Evolutionary conservation across 2,888 invertebrate species (phyloP).

Genomic region (Actias luna): DNA sequence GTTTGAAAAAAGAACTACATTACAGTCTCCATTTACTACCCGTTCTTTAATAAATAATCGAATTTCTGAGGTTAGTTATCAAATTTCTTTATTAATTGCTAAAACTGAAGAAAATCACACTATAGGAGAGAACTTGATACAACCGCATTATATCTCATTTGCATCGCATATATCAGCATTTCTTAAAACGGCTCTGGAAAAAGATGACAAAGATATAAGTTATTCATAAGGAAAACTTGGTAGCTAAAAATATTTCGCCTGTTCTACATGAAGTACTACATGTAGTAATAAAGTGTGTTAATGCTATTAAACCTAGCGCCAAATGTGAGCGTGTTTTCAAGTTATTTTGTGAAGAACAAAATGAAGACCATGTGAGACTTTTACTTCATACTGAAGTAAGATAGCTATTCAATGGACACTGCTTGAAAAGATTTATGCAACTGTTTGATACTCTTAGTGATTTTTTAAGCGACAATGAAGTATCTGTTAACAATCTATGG

Average conservation of each 20-base stretch:
- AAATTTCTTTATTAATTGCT: constrained; percentile 18
- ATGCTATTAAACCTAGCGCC: background rate
- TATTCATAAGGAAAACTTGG: too few relatives aligned
- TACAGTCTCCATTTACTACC: background rate
- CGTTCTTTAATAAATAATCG: constrained; percentile 7
- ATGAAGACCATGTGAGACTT: too few relatives aligned
- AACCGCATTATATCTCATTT: too few relatives aligned
- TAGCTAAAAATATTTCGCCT: too few relatives aligned
- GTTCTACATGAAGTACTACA: too few relatives aligned
- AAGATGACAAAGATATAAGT: constrained; percentile 19
- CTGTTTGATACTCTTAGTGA: background rate
- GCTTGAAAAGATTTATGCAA: background rate
- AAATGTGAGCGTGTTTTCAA: background rate
- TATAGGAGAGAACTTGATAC: constrained; percentile 20
- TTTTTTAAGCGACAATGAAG: background rate
- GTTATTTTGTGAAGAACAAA: background rate
- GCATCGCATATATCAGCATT: constrained; percentile 19
- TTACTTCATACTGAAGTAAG: background rate
- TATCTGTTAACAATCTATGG: too few relatives aligned
- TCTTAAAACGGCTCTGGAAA: constrained; percentile 21
- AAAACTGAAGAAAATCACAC: constrained; percentile 21
- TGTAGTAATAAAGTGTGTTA: too few relatives aligned
- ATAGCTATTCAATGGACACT: background rate
- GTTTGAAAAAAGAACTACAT: background rate
- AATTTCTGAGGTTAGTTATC: constrained; percentile 20